Base-by-base conservation (phyloP, 2,113 vertebrate genomes). In the Lophotis ruficrista region DNA sequence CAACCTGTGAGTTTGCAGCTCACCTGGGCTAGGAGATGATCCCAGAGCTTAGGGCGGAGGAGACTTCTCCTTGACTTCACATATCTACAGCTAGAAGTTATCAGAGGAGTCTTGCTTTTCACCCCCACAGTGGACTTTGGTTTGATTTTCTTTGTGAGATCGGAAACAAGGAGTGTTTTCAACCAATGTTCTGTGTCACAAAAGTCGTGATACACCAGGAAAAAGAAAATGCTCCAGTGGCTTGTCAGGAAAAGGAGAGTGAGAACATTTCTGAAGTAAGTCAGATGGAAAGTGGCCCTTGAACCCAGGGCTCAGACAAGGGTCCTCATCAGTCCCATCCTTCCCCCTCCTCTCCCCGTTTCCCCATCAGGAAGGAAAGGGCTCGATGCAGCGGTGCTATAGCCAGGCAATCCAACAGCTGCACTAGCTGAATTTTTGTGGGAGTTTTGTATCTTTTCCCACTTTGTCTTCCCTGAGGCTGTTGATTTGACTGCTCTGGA, bases 401-500 rank as follows among this genome's bases (percentile, higher is more conserved):
- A 76, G 38, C 23, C n/a, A 22, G 27, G 45, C 21, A 91, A 76
- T 64, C 57, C 75, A 72, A 6, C 81, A 82, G 80, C 87, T 75
- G 48, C 25, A 4, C 57, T 58, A 33, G 35, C 50, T 82, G 84
- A 33, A 51, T 79, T 95, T 90, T 90, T 58, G 13, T 73, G 51
- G 54, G 66, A 83, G 47, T 41, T 66, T 35, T 79, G 14, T 35
- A 38, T 60, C 53, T 90, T 90, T 31, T 84, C 28, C 9, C 10
- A 5, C 20, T 79, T 92, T 2, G 0, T 76, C 84, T 95, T 83
- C 83, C 79, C 51, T 19, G 41, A 58, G 69, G 80, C 57, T 94
- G 58, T 92, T 93, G 76, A 41, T 87, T 87, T 93, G 81, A 60
- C 81, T 87, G 82, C 22, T 83, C 17, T 25, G 65, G 43, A 78